A percentile compares a stretch with the other conserved stretches of the same genome.
These are phyloP conservation scores for Hypocryptadius cinnamomeus DNA, from an alignment of 2,113 vertebrate genomes.

Conservation along the genomic window DNA sequence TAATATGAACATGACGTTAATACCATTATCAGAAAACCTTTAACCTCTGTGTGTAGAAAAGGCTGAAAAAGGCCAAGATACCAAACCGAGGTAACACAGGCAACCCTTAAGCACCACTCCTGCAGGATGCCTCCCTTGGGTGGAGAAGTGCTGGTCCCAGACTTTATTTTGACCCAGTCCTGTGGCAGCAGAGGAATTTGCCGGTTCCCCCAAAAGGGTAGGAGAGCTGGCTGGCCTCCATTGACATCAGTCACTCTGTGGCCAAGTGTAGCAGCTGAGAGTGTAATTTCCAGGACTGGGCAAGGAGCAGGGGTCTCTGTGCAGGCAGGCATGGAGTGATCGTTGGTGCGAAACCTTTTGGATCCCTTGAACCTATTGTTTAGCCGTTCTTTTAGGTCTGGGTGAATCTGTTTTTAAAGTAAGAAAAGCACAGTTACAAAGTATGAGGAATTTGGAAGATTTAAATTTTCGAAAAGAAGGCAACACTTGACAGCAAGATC, in stretches of 20 bases:
- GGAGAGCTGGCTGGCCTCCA: background rate
- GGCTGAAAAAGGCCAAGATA: background rate
- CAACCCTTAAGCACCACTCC: background rate
- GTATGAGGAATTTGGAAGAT: background rate
- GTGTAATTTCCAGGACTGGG: background rate
- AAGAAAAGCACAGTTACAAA: background rate
- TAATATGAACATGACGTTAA: background rate
- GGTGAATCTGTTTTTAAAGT: background rate
- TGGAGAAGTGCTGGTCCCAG: background rate
- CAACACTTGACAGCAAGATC: background rate
- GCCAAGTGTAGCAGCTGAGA: background rate
- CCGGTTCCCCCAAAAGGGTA: rapidly evolving
- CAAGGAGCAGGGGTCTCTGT: background rate
- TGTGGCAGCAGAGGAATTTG: background rate
- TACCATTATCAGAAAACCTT: background rate
- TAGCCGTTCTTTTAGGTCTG: background rate
- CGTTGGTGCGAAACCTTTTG: rapidly evolving
- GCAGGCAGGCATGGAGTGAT: background rate
- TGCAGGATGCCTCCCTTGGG: rapidly evolving
- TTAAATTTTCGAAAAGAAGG: background rate
- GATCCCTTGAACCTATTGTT: background rate
- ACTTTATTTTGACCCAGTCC: background rate
- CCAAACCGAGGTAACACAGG: background rate
- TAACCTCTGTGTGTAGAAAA: background rate
- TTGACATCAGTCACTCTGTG: background rate